Percentiles rank a stretch among this genome's conserved stretches.
These are phyloP conservation scores for Stenichneumon culpator DNA, from an alignment of 2,888 invertebrate genomes.

Conservation along the genomic window DNA sequence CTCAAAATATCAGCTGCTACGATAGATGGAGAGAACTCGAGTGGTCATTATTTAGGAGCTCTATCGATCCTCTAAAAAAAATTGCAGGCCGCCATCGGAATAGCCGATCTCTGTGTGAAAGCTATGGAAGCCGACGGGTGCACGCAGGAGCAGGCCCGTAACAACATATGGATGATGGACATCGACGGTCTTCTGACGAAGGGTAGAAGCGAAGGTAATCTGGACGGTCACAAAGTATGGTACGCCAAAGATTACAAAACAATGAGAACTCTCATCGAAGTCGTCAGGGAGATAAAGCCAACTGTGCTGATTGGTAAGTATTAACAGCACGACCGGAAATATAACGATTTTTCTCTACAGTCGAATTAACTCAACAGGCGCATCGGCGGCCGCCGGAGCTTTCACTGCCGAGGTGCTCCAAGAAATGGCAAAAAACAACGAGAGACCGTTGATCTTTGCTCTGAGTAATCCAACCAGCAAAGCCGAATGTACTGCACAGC, in stretches of 20 bases:
- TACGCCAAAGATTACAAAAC: constrained; percentile 93
- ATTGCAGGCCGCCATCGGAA: constrained; percentile 94
- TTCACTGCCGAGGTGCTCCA: constrained; percentile 95
- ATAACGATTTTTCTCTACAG: constrained; percentile 78
- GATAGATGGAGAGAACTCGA: neutral
- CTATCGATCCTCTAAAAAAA: neutral
- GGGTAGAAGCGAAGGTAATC: constrained; percentile 88
- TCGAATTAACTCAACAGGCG: constrained; percentile 87
- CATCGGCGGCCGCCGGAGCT: constrained; percentile 96
- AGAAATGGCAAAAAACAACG: constrained; percentile 94
- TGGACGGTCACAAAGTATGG: constrained; percentile 90
- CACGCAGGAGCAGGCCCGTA: constrained; percentile 90
- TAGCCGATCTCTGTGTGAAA: constrained; percentile 95
- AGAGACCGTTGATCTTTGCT: constrained; percentile 97
- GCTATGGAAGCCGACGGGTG: constrained; percentile 93
- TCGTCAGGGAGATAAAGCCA: constrained; percentile 94
- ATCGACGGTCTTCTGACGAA: constrained; percentile 95
- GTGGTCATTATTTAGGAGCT: neutral
- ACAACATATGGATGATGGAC: constrained; percentile 98
- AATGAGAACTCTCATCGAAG: constrained; percentile 91
- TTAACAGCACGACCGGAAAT: constrained; percentile 35
- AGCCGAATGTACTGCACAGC: constrained; percentile 99
- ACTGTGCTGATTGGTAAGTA: constrained; percentile 93
- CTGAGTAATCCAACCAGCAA: constrained; percentile 99
- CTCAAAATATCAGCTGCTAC: neutral